Conservation (phyloP, 2,113 vertebrate species). For the Cyphomyrus discorhynchus region DNA sequence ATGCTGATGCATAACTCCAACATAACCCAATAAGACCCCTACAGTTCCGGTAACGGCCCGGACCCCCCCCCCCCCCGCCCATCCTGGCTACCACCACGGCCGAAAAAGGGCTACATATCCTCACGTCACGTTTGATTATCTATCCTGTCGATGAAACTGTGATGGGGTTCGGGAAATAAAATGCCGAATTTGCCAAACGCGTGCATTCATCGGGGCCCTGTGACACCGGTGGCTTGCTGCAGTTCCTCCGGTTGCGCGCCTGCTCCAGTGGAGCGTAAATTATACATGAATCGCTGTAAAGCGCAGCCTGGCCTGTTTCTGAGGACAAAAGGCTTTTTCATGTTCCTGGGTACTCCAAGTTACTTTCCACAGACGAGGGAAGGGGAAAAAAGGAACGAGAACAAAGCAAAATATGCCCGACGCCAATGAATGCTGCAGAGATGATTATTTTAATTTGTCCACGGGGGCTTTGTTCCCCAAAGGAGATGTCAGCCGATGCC, state of each 20-base stretch:
- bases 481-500: slow-evolving; percentile 13
- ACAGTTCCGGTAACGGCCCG: background rate
- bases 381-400: background rate
- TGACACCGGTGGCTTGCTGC: background rate
- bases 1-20: slow-evolving; percentile 15
- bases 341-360: background rate
- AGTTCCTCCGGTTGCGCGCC: background rate
- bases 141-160: background rate
- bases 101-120: background rate
- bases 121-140: background rate
- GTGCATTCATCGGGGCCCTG: background rate
- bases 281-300: background rate
- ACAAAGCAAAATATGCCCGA: background rate
- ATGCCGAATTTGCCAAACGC: background rate
- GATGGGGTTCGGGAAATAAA: background rate
- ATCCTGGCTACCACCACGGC: background rate
- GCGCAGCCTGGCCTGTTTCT: background rate
- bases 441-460: slow-evolving; percentile 16
- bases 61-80: background rate
- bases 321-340: background rate
- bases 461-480: slow-evolving; percentile 10
- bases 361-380: background rate
- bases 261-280: background rate
- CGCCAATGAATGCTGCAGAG: background rate
- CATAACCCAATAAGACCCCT: slow-evolving; percentile 9